Base-by-base conservation (phyloP, 2,797 vertebrate species). In the Megaceryle alcyon region DNA sequence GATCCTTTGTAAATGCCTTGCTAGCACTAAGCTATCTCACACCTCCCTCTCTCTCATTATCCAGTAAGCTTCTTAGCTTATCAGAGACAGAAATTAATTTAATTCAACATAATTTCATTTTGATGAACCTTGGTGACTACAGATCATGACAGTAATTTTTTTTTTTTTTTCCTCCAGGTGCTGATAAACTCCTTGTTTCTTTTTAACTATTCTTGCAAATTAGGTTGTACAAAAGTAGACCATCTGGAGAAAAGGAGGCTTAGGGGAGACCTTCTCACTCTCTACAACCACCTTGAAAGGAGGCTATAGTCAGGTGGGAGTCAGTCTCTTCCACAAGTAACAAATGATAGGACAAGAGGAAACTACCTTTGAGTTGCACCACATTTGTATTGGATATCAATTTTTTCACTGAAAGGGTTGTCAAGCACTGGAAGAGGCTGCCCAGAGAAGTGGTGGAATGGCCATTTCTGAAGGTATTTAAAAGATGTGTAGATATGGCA, bases 31-130 rank as follows among this genome's bases (percentile, higher is more conserved):
- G 48, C 51, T 64, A 11, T 39, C 76, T 77, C 70, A 71, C 82
- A 91, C 65, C 53, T 71, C 70, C 46, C 53, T 72, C 71, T 43
- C 53, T 56, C 53, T 84, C 82, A 88, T 95, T 81, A 94, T 19
- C 44, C 80, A 46, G 12, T 85, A 94, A 97, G 71, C 71, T 35
- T 95, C 83, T 93, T 90, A 90, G 77, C 75, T 94, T 96, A 83
- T 57, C 69, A 93, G 54, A 85, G 90, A 59, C 61, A 95, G 64
- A 96, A 94, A 94, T 87, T 90, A 92, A 88, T 93, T 92, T 83
- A 69, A 91, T 92, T 95, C 10, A 2, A 33, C 44, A 18, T 87
- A 23, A 96, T 83, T 95, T 93, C 66, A n/a, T 89, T 88, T 63
- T 73, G 79, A 92, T 61, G 84, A 95, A 79, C 72, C 43, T 82